Base-by-base conservation (phyloP, 2,888 invertebrate genomes). In the Orchesella flavescens region DNA sequence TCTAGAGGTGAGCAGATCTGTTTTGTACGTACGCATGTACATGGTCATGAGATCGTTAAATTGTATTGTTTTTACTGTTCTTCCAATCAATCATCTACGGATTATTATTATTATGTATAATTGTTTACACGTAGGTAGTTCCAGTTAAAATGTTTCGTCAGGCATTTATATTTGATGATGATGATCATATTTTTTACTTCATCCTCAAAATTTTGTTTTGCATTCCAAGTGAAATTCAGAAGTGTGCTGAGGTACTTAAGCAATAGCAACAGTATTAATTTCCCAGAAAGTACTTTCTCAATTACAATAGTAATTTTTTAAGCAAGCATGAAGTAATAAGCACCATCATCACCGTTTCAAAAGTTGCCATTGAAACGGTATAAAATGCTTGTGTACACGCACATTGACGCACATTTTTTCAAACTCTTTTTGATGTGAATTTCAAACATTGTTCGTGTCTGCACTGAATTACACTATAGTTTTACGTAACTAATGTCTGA, bases 231-330 rank as follows among this genome's bases (percentile, higher is more conserved):
- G 34, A 34, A 34, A 34, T 34, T 34, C 34, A 34, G n/a, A n/a
- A 34, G 34, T 34, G 34, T 34, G 34, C 34, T 34, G 34, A 72
- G 15, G 76, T 83, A 72, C 83, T 77, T 82, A n/a, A 82, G 72
- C 72, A 73, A 71, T 83, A 78, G 83, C 46, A 78, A 72, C 83
- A 83, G 83, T 83, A 83, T 83, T 83, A 83, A 82, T 66, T 78
- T 83, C 78, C 78, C 78, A 77, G 83, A 71, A 61, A 78, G 83
- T 83, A 78, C 78, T 74, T 78, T 73, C 74, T 4, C 34, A 34
- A n/a, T 34, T 34, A 34, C 34, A 69, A 57, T 9, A 21, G 66
- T 61, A 13, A 61, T 61, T 17, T 4, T 65, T 12, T 63, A n/a
- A 34, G 24, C n/a, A 65, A 15, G 43, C 44, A 43, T 24, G 13